These are phyloP conservation scores for Loriculus beryllinus DNA, from an alignment of 2,797 vertebrate genomes.

Conservation along the genomic window DNA sequence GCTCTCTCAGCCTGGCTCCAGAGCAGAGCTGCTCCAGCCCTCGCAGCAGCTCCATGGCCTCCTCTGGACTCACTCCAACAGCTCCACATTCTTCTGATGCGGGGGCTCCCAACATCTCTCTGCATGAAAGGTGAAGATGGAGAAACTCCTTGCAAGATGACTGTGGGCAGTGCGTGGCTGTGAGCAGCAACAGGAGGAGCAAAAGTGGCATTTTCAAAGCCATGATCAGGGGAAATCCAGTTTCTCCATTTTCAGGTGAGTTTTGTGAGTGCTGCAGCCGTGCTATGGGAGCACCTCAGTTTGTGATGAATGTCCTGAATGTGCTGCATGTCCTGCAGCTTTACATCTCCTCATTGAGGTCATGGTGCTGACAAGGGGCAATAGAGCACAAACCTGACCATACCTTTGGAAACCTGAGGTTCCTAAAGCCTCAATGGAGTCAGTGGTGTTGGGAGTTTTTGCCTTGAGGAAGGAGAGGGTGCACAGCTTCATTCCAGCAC, in stretches of 20 bases:
- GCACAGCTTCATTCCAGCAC: neutral
- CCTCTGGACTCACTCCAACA: neutral
- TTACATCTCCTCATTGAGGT: neutral
- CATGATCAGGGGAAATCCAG: fast-evolving
- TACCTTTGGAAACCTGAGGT: neutral
- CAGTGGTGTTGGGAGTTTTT: neutral
- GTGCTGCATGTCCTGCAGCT: neutral
- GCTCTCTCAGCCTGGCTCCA: neutral
- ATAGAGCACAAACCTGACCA: neutral
- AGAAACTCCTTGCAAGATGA: fast-evolving
- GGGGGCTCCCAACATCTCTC: neutral
- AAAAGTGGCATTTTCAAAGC: neutral
- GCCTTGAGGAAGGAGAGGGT: neutral
- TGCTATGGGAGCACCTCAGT: fast-evolving
- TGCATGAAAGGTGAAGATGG: fast-evolving
- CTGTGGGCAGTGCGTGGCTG: fast-evolving
- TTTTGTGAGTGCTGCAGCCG: neutral
- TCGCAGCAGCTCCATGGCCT: neutral
- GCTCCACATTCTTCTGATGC: neutral
- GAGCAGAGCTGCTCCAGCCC: neutral
- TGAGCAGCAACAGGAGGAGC: neutral
- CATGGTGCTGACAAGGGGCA: neutral
- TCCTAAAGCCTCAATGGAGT: neutral
- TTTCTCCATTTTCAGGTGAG: fast-evolving
- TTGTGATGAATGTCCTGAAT: neutral